These are phyloP conservation scores for Chaetophractus vellerosus DNA, from an alignment of 2,797 vertebrate genomes.

Conservation along the genomic window DNA sequence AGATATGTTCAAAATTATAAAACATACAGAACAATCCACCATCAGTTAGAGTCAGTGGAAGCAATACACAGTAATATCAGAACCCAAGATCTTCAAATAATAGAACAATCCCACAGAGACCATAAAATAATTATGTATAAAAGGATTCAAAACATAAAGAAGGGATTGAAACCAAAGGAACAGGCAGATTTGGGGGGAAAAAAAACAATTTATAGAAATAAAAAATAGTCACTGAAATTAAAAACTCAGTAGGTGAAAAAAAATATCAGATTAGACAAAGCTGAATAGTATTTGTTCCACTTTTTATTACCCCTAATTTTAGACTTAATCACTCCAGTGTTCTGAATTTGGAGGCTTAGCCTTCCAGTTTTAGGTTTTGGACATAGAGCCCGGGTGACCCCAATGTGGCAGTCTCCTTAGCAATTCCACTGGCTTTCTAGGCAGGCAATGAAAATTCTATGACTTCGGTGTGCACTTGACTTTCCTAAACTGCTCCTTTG, in stretches of 20 bases:
- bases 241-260: slow-evolving; percentile 36
- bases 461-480: neutral
- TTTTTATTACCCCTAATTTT: slow-evolving; percentile 44
- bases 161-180: neutral
- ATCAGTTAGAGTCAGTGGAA: slow-evolving; percentile 1
- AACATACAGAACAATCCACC: slow-evolving; percentile 9
- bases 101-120: slow-evolving; percentile 18
- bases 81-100: neutral
- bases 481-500: slow-evolving; percentile 7
- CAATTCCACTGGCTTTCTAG: slow-evolving; percentile 7
- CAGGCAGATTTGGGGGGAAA: neutral
- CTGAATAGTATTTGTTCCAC: neutral
- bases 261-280: slow-evolving; percentile 17
- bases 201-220: neutral
- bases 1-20: slow-evolving; percentile 40
- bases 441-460: slow-evolving; percentile 14
- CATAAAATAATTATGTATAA: slow-evolving; percentile 41
- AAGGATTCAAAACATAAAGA: slow-evolving; percentile 38
- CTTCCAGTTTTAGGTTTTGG: slow-evolving; percentile 18
- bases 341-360: neutral
- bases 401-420: neutral
- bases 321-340: neutral
- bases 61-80: neutral
- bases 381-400: neutral
- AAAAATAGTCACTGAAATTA: slow-evolving; percentile 15